Conservation (phyloP, 2,113 vertebrate species). For the Entelurus aequoreus region DNA sequence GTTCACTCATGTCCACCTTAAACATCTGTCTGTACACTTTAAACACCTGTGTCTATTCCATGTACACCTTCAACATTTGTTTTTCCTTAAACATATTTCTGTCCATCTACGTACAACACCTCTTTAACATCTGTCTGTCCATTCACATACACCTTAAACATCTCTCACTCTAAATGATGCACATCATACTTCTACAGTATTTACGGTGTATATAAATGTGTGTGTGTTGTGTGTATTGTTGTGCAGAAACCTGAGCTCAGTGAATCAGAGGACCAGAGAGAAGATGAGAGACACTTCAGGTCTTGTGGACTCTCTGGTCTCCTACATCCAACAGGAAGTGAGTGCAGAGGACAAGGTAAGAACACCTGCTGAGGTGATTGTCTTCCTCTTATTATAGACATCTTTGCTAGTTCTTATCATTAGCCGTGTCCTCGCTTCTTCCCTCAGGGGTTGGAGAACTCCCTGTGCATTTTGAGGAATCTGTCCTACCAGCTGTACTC, state of each 20-base stretch:
- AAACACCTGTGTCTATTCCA: too few species aligned
- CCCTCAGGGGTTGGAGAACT: constrained; percentile 87
- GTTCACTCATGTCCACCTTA: too few species aligned
- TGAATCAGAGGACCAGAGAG: constrained; percentile 87
- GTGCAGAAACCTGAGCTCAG: constrained; percentile 89
- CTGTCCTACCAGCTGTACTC: constrained; percentile 91
- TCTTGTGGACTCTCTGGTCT: constrained; percentile 87
- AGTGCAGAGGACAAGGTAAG: constrained; percentile 84
- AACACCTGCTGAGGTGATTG: not conserved
- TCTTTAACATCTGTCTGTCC: too few species aligned
- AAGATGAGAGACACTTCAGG: constrained; percentile 88
- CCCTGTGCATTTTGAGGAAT: constrained; percentile 88
- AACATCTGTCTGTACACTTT: too few species aligned
- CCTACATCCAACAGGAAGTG: constrained; percentile 83
- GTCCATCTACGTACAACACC: too few species aligned
- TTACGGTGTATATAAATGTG: too few species aligned
- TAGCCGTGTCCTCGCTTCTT: not conserved
- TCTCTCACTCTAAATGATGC: too few species aligned
- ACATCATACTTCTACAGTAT: too few species aligned
- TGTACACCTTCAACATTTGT: too few species aligned
- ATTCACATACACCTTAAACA: not conserved
- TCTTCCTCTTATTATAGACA: not conserved
- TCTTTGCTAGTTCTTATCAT: too few species aligned
- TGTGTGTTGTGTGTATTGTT: not conserved
- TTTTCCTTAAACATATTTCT: too few species aligned